A percentile compares a stretch with the other conserved stretches of the same genome.
These are phyloP conservation scores for Aporophyla lueneburgensis DNA, from an alignment of 2,888 invertebrate species.

Conservation along the genomic window DNA sequence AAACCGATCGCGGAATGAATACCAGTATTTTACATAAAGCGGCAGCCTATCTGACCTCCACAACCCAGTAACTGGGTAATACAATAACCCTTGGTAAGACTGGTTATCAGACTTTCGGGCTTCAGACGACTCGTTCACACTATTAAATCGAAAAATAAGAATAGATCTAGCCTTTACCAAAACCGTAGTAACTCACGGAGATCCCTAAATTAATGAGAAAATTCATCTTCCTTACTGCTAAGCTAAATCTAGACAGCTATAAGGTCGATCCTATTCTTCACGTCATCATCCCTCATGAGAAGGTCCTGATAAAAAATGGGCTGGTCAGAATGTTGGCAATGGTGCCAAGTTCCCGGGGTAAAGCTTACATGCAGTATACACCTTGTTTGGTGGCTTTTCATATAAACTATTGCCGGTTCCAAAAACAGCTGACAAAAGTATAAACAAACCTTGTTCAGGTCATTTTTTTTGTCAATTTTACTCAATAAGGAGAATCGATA, in stretches of 20 bases:
- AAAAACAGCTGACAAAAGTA: too few species aligned
- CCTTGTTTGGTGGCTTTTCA: not conserved
- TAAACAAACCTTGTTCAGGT: too few species aligned
- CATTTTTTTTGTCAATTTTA: too few species aligned
- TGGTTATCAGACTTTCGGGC: too few species aligned
- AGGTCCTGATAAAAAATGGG: not conserved
- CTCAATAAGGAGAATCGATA: too few species aligned
- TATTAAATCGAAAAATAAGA: not conserved
- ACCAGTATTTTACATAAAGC: too few species aligned
- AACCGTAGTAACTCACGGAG: not conserved
- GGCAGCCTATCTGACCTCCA: too few species aligned
- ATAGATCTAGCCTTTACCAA: not conserved
- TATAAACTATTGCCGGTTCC: too few species aligned
- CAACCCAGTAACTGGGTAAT: too few species aligned
- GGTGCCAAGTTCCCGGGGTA: not conserved
- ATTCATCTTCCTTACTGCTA: constrained; percentile 8
- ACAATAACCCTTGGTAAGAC: too few species aligned
- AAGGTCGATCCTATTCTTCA: constrained; percentile 5
- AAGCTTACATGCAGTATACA: not conserved
- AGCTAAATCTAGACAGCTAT: not conserved
- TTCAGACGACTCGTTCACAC: too few species aligned
- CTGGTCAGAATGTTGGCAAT: not conserved
- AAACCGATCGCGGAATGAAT: too few species aligned
- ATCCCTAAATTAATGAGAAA: not conserved
- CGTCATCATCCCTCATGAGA: not conserved